phyloP scores from a whole-genome alignment of 2,113 vertebrate genomes.

The Neodontobutis hainanensis region DNA sequence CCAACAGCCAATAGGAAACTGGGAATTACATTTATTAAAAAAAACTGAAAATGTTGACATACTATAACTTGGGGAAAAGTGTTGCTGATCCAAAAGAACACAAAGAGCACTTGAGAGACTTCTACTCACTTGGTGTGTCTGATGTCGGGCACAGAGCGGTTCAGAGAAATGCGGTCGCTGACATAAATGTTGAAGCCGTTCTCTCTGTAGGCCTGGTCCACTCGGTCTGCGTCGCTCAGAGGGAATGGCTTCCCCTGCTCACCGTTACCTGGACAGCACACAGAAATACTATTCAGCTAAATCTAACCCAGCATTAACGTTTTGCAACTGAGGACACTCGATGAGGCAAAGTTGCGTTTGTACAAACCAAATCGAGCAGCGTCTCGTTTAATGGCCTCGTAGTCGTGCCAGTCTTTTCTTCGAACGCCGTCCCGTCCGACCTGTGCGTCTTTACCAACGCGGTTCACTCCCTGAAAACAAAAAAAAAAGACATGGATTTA shows the following conservation, averaged over 20 bases:
- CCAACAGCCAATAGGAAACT: too few species aligned
- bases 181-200: slow-evolving; percentile 99
- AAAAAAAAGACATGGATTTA: neutral
- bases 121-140: slow-evolving; percentile 91
- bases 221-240: slow-evolving; percentile 86
- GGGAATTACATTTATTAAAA: too few species aligned
- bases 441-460: slow-evolving; percentile 68
- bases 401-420: slow-evolving; percentile 93
- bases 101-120: too few species aligned
- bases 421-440: slow-evolving; percentile 69
- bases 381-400: slow-evolving; percentile 86
- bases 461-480: slow-evolving; percentile 75
- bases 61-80: too few species aligned
- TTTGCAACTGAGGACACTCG: neutral
- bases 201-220: slow-evolving; percentile 95
- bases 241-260: slow-evolving; percentile 93
- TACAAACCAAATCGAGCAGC: slow-evolving; percentile 83
- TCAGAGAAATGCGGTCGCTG: slow-evolving; percentile 94
- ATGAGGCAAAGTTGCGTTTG: neutral
- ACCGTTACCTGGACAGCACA: slow-evolving; percentile 83
- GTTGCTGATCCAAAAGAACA: too few species aligned
- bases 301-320: neutral
- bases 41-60: too few species aligned
- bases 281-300: neutral
- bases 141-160: slow-evolving; percentile 96